A percentile compares a stretch with the other conserved stretches of the same genome.
These are phyloP conservation scores for Heteromyza rotundicornis DNA, from an alignment of 2,888 invertebrate genomes.

Conservation along the genomic window DNA sequence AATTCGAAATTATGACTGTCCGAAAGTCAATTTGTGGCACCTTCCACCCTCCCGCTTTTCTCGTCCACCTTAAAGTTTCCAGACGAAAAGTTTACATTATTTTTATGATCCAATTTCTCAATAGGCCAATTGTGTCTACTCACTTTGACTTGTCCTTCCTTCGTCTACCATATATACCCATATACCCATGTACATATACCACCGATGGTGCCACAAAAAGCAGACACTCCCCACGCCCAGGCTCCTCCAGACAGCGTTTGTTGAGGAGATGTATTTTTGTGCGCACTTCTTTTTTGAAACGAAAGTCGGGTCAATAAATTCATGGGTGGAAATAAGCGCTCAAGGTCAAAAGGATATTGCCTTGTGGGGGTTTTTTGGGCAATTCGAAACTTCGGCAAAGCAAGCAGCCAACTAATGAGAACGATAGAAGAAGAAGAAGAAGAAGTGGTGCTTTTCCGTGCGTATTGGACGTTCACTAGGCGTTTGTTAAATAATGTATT, in stretches of 20 bases:
- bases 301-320: constrained; percentile 59
- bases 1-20: too few relatives aligned
- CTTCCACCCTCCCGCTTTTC: too few relatives aligned
- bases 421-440: background rate
- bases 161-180: too few relatives aligned
- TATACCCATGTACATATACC: too few relatives aligned
- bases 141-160: background rate
- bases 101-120: background rate
- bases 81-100: background rate
- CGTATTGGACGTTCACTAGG: constrained; percentile 7
- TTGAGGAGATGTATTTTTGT: constrained; percentile 13
- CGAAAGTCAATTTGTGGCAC: too few relatives aligned
- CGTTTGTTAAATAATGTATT: constrained; percentile 6
- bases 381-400: constrained; percentile 11
- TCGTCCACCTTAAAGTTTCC: too few relatives aligned
- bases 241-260: background rate
- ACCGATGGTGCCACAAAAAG: constrained; percentile 6
- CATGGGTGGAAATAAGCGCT: constrained; percentile 56
- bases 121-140: background rate
- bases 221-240: constrained; percentile 21
- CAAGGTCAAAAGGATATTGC: constrained; percentile 63
- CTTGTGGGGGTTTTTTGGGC: constrained; percentile 31
- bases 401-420: background rate
- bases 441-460: constrained; percentile 19
- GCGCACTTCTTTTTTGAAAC: constrained; percentile 9